These are phyloP conservation scores for Manacus vitellinus DNA, from an alignment of 2,113 vertebrate species.

Conservation along the genomic window DNA sequence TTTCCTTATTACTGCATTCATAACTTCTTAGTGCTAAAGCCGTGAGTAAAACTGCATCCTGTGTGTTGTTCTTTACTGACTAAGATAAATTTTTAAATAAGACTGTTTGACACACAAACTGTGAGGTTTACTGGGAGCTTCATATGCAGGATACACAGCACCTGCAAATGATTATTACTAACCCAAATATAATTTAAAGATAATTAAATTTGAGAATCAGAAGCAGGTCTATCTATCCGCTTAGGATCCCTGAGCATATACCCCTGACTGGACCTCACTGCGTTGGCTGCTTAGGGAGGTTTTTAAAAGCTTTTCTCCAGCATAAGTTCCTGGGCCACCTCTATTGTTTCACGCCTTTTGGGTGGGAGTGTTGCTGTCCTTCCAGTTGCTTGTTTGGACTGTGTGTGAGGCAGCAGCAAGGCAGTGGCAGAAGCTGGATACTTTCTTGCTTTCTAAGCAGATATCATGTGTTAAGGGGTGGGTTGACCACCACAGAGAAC, in stretches of 20 bases:
- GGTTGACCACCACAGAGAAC: not conserved
- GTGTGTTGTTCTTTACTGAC: not conserved
- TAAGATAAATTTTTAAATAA: not conserved
- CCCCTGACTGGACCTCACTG: not conserved
- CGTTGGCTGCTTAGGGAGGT: not conserved
- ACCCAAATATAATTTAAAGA: not conserved
- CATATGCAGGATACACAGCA: not conserved
- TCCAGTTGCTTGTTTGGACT: not conserved
- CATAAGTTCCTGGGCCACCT: not conserved
- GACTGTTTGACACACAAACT: not conserved
- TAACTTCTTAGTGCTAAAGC: not conserved
- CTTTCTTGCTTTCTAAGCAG: rapidly evolving
- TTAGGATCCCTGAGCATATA: not conserved
- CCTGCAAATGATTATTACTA: not conserved
- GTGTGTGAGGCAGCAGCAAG: not conserved
- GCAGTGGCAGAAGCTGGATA: not conserved
- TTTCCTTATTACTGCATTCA: not conserved
- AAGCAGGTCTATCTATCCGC: not conserved
- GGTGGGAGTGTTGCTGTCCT: rapidly evolving
- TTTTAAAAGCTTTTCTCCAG: not conserved
- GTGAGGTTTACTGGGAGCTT: not conserved
- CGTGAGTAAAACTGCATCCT: not conserved
- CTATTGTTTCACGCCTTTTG: not conserved
- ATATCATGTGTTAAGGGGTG: rapidly evolving
- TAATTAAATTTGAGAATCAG: not conserved